Conservation (phyloP, 2,113 vertebrate genomes). For the Chrysochloris asiatica region DNA sequence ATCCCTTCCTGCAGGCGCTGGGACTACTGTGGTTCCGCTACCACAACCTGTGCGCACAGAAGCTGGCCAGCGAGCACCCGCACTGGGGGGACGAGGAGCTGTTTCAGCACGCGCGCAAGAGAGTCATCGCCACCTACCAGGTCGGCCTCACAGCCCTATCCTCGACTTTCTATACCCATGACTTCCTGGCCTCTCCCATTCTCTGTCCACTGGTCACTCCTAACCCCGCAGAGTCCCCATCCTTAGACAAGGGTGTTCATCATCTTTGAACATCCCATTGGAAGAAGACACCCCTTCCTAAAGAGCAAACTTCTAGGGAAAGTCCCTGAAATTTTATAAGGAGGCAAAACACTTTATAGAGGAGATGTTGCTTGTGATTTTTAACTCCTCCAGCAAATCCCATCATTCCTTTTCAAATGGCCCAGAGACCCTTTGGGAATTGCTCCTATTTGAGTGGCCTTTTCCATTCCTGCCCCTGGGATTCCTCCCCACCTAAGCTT, state of each 20-base stretch:
- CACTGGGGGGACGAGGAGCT: conserved; percentile 92
- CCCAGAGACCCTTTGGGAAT: not conserved
- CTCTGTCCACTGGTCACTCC: not conserved
- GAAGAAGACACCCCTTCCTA: not conserved
- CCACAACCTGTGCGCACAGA: conserved; percentile 90
- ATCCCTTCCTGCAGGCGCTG: conserved; percentile 90
- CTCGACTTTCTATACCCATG: no score
- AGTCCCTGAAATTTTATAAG: not conserved
- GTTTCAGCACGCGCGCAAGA: conserved; percentile 93
- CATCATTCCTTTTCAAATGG: no score
- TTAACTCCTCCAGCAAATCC: not conserved
- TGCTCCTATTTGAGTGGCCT: not conserved
- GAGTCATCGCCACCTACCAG: conserved; percentile 93
- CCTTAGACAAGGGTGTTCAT: accelerated
- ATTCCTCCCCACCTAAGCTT: not conserved
- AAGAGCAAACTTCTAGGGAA: not conserved
- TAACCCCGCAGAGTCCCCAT: not conserved
- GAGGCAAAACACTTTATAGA: not conserved
- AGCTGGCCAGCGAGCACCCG: conserved; percentile 82
- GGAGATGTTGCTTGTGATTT: not conserved
- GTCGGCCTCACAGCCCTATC: conserved; percentile 78
- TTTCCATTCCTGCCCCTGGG: not conserved
- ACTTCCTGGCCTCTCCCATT: accelerated
- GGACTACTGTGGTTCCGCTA: conserved; percentile 95
- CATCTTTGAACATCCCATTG: not conserved